Evolutionary conservation across 1,140 invertebrate species (phyloP), one percentile per base, ranked within the genome.

Genomic region (Charaxes varanes): DNA sequence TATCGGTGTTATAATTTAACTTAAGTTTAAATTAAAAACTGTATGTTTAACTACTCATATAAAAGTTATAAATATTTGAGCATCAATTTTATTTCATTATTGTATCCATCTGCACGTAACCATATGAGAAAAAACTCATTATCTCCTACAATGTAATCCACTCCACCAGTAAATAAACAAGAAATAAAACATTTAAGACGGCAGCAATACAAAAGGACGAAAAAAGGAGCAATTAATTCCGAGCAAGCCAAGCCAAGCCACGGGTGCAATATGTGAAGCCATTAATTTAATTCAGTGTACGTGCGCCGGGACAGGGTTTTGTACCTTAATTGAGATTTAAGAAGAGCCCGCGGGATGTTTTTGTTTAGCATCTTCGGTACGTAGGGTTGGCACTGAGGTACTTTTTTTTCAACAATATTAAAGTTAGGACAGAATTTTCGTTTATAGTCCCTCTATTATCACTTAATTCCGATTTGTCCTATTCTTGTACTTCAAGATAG

Each of bases 281-380:
- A 82, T 82, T 82, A 78, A 82, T 82, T 82, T 79, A 82, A 77
- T 80, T 78, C 70, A 67, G 70, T 65, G 64, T 77, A 80, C 71
- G 71, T 77, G 53, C 56, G 52, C 54, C 65, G 56, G 68, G 74
- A 77, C 70, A 72, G 59, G 67, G 72, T 74, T 78, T 77, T 69
- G 70, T 51, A 72, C 76, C 74, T 66, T 80, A 83, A 83, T 83
- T 79, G 74, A 76, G 76, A 83, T 80, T 83, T 81, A 83, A 83
- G 76, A 81, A 83, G 54, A 45, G 53, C 53, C 53, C 45, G 28
- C 40, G 62, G 65, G 49, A 32, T 62, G 65, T 68, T 70, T 71
- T 67, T 62, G 62, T 68, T 63, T 45, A 41, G 43, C 49, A 38
- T n/a, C n/a, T n/a, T n/a, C n/a, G n/a, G n/a, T n/a, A n/a, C n/a